These are phyloP conservation scores for Zaprionus taronus DNA, from an alignment of 1,140 invertebrate genomes.

Conservation along the genomic window DNA sequence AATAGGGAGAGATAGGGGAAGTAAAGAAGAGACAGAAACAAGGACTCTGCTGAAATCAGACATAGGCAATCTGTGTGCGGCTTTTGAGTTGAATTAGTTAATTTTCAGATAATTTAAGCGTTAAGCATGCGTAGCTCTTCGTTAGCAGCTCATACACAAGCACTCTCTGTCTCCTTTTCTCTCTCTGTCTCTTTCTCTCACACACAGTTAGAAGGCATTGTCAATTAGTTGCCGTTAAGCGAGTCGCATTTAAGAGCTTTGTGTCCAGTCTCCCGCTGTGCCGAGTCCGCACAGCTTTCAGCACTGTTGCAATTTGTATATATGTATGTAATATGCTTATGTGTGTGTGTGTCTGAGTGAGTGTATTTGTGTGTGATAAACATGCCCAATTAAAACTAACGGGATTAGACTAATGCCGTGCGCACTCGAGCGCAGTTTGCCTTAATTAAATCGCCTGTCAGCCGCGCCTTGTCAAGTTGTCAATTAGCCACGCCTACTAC, in stretches of 20 bases:
- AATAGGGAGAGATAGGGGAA: background rate
- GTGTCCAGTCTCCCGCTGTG: constrained; percentile 54
- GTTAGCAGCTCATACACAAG: constrained; percentile 21
- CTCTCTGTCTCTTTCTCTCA: constrained; percentile 7
- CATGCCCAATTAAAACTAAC: constrained; percentile 77
- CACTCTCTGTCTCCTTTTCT: background rate
- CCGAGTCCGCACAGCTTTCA: constrained; percentile 43
- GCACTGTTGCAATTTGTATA: constrained; percentile 45
- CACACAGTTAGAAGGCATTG: constrained; percentile 43
- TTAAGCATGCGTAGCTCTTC: constrained; percentile 59
- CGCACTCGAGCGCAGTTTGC: constrained; percentile 70
- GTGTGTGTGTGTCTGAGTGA: background rate
- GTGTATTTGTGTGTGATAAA: constrained; percentile 59
- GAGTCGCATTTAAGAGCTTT: constrained; percentile 49
- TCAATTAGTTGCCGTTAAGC: constrained; percentile 74
- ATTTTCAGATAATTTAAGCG: constrained; percentile 77
- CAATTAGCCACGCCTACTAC: constrained; percentile 56
- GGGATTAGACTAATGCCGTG: constrained; percentile 63
- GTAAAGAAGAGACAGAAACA: background rate
- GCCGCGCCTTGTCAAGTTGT: constrained; percentile 62
- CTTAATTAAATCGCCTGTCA: constrained; percentile 74
- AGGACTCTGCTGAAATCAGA: constrained; percentile 10
- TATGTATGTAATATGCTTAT: background rate
- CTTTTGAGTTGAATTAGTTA: constrained; percentile 66
- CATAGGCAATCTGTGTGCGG: constrained; percentile 49